Evolutionary conservation across 2,113 vertebrate genomes (phyloP).

Genomic region (Ceuthmochares aereus): DNA sequence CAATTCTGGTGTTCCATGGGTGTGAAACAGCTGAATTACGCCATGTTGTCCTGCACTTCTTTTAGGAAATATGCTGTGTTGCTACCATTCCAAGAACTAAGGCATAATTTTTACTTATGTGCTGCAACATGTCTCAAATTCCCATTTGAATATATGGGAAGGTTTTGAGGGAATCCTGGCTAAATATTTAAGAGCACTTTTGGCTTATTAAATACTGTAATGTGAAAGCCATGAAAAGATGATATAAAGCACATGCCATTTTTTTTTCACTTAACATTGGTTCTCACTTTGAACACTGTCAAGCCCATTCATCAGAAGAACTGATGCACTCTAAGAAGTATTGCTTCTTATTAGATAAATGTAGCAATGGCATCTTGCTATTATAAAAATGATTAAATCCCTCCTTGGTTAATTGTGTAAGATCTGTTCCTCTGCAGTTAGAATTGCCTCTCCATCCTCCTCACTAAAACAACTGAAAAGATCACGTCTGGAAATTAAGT

Average conservation of each 20-base stretch:
- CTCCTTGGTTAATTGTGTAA: constrained; percentile 62
- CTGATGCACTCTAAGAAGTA: constrained; percentile 67
- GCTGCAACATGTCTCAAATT: constrained; percentile 67
- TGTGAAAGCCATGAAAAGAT: constrained; percentile 29
- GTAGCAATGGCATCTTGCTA: constrained; percentile 53
- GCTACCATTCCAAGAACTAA: constrained; percentile 28
- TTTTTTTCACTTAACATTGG: constrained; percentile 55
- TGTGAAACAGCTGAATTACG: constrained; percentile 45
- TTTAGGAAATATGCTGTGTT: constrained; percentile 43
- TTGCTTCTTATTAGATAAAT: constrained; percentile 70
- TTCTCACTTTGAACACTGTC: constrained; percentile 55
- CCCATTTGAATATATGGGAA: constrained; percentile 55
- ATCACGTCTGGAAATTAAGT: constrained; percentile 35
- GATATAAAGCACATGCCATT: constrained; percentile 46
- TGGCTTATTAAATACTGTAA: constrained; percentile 68
- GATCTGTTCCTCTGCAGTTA: constrained; percentile 45
- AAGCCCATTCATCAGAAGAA: constrained; percentile 69
- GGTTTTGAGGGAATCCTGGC: constrained; percentile 62
- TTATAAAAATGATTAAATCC: constrained; percentile 69
- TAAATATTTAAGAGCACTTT: constrained; percentile 73
- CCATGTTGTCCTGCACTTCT: neutral
- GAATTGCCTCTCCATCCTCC: neutral
- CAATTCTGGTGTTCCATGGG: neutral
- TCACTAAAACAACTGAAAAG: constrained; percentile 48
- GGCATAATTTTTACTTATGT: constrained; percentile 56